These are phyloP conservation scores for Myiozetetes cayanensis DNA, from an alignment of 2,113 vertebrate genomes.

Conservation along the genomic window DNA sequence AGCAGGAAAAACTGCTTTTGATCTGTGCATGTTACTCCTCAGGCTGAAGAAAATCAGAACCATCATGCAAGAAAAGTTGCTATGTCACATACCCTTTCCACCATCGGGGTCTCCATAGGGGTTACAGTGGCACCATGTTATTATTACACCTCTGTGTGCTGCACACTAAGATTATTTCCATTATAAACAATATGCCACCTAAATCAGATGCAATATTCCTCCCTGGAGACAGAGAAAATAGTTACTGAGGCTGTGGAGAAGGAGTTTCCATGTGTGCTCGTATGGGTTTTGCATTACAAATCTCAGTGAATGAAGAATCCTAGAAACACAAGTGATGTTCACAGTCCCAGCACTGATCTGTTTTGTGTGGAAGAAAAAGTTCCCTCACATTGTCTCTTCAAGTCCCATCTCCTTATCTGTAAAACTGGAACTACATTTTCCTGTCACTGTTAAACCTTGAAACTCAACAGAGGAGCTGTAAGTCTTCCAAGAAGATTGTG, in stretches of 20 bases:
- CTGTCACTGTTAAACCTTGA: not conserved
- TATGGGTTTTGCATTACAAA: not conserved
- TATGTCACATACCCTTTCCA: not conserved
- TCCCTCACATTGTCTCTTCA: not conserved
- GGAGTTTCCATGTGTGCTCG: fast-evolving
- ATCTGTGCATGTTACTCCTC: not conserved
- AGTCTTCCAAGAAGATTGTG: not conserved
- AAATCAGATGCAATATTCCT: not conserved
- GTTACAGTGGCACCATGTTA: not conserved
- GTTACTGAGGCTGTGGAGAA: not conserved
- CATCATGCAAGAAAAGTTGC: not conserved
- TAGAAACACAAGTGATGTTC: not conserved
- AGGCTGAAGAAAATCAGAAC: not conserved
- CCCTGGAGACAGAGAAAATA: not conserved
- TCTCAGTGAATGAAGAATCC: not conserved
- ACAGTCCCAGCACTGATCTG: not conserved
- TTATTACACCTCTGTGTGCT: not conserved
- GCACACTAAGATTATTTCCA: not conserved
- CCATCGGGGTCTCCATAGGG: not conserved
- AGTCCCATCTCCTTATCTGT: not conserved
- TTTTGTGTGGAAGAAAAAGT: not conserved
- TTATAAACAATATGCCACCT: not conserved
- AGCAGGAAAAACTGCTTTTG: not conserved
- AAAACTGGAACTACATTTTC: not conserved
- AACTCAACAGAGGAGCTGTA: not conserved